Base-by-base conservation (phyloP, 2,888 invertebrate species). In the Notodonta ziczac region DNA sequence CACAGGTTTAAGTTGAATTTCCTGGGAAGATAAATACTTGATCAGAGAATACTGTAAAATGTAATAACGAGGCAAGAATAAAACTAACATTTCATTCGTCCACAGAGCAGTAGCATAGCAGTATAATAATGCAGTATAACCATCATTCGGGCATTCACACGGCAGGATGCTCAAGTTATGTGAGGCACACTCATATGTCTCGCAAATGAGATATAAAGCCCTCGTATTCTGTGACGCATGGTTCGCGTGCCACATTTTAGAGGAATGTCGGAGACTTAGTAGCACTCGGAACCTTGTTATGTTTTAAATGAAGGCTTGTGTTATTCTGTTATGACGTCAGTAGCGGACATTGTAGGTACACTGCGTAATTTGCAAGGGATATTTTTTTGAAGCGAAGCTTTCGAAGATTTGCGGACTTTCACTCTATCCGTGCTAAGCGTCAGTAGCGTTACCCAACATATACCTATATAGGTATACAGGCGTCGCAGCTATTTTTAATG, bases 121-220 rank as follows among this genome's bases (percentile, higher is more conserved):
- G 16, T 14, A 16, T 16, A 16, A 16, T 16, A 50, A 50, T 50
- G 50, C 50, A 50, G 50, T 50, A 10, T 16, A 16, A 50, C 50
- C 48, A 61, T 61, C 54, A 61, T 39, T 35, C 54, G 57, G 57
- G 52, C 54, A 53, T 61, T 61, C 50, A 61, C 50, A 50, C 50
- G 46, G n/a, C n/a, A 46, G 13, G 46, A 46, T 46, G 13, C n/a
- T 7, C 46, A 46, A n/a, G 13, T 46, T 46, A 46, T 46, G 46
- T 46, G 46, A 46, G 13, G 46, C n/a, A 42, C 35, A 35, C 7
- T 35, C 35, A 9, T 42, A 42, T 7, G 12, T 42, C 42, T 4
- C 42, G 42, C 42, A 42, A 42, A 42, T 42, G 42, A 10, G 10
- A 10, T 46, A n/a, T 46, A n/a, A 46, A 46, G 13, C 46, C n/a